Evolutionary conservation across 1,140 invertebrate genomes (phyloP), one percentile per base, ranked within the genome.

Genomic region (Drosophila tani): DNA sequence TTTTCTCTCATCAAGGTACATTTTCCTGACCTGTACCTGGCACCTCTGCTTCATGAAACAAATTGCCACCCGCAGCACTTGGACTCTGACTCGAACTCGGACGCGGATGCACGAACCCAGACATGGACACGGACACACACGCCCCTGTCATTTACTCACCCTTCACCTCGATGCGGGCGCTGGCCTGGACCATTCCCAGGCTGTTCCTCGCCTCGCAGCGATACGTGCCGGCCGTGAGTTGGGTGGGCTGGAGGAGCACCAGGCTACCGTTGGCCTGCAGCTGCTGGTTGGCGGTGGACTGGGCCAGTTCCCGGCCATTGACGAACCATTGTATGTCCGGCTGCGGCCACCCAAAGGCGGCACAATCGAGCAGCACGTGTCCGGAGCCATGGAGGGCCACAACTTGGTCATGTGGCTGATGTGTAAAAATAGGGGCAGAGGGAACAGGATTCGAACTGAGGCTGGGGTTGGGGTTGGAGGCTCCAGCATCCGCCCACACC

Each of bases 311-410:
- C 17, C 95, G 93, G 12, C 94, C 95, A 85, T 96, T 96, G 75
- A 95, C 94, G 51, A 94, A 95, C 97, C 97, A 97, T 45, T 93
- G 93, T 46, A 97, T 95, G 53, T 94, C 93, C 29, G 96, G 96
- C 58, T 92, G 91, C 2, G 96, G 96, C 71, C 94, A 92, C n/a
- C 96, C 96, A 9, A 81, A 91, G 19, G 95, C 96, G 46, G 93
- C 92, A 88, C 97, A 97, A 62, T 95, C 92, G 47, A 97, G 91
- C 6, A 95, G 92, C 75, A 93, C 85, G 79, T 85, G 70, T 47
- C 65, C 82, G n/a, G 92, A 82, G 15, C 93, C 93, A 9, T 95
- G 95, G 49, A 93, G 92, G 21, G 81, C 87, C 60, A 87, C 84
- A 80, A 91, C 82, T 84, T 84, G 74, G 84, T 91, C 76, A 12